Conservation (phyloP, 2,113 vertebrate species). For the Salvelinus fontinalis region DNA sequence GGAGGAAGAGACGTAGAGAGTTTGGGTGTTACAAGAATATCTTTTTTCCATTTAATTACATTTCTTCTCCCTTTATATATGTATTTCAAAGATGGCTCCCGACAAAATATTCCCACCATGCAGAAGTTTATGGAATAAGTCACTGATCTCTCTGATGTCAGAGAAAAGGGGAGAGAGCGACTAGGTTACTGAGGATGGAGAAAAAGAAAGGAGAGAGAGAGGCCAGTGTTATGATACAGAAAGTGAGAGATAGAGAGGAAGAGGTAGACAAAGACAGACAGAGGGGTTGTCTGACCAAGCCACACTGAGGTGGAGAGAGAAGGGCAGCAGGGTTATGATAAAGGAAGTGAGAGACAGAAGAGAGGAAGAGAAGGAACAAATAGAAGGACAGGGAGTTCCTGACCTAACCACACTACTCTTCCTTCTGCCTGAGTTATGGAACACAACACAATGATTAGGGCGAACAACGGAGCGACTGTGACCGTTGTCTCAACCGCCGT, state of each 20-base stretch:
- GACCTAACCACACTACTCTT: not conserved
- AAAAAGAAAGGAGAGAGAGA: not conserved
- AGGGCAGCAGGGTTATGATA: too few relatives aligned
- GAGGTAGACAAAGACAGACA: not conserved
- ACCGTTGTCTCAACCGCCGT: slow-evolving; percentile 19
- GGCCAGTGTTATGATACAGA: not conserved
- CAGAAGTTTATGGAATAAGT: slow-evolving; percentile 37
- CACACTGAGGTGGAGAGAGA: too few relatives aligned
- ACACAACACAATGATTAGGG: not conserved
- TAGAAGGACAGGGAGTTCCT: slow-evolving; percentile 10
- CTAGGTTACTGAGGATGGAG: not conserved
- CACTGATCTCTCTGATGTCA: slow-evolving; percentile 23
- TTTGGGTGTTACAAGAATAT: not conserved
- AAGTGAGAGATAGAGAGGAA: not conserved
- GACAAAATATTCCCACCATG: slow-evolving; percentile 21
- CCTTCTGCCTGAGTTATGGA: not conserved
- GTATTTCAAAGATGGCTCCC: not conserved
- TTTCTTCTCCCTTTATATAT: not conserved
- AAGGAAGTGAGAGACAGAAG: not conserved
- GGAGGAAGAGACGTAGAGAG: not conserved
- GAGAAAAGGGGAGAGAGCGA: not conserved
- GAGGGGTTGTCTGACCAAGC: not conserved
- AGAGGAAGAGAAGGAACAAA: not conserved
- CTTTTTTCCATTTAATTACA: not conserved
- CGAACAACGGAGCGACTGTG: too few relatives aligned